phyloP scores from a whole-genome alignment of 2,888 invertebrate genomes.

The Ochlodes sylvanus region DNA sequence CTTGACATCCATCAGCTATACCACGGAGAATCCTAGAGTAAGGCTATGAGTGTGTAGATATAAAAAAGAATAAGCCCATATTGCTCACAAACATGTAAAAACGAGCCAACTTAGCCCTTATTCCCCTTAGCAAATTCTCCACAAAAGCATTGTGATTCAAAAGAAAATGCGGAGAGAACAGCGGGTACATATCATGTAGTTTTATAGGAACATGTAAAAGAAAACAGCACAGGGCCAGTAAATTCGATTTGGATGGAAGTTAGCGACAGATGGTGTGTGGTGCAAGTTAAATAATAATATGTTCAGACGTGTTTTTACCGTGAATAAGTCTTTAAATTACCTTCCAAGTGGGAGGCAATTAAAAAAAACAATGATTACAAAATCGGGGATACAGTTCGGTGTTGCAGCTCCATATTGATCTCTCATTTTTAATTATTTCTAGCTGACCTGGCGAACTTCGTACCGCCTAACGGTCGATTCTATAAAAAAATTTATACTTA shows the following conservation, averaged over 20 bases:
- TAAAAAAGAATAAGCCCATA: background rate
- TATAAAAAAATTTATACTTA: too few species aligned
- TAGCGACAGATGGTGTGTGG: conserved; percentile 25
- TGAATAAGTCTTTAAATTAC: too few species aligned
- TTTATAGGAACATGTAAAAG: conserved; percentile 30
- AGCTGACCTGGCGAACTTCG: too few species aligned
- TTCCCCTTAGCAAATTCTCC: conserved; percentile 17
- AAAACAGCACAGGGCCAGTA: conserved; percentile 22
- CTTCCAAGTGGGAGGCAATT: too few species aligned
- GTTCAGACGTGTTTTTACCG: background rate
- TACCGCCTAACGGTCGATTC: too few species aligned
- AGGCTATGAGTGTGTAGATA: too few species aligned
- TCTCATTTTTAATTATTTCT: too few species aligned
- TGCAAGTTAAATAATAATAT: conserved; percentile 1
- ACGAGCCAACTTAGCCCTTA: background rate
- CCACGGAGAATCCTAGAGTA: too few species aligned
- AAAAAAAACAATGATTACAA: too few species aligned
- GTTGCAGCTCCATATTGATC: too few species aligned
- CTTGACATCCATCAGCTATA: too few species aligned
- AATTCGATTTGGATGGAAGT: conserved; percentile 71
- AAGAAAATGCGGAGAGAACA: conserved; percentile 6
- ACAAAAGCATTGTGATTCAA: conserved; percentile 6
- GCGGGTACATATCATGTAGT: conserved; percentile 29
- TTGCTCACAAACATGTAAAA: background rate
- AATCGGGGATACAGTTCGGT: too few species aligned